Evolutionary conservation across 2,797 vertebrate species (phyloP), one percentile per base, ranked within the genome.

Genomic region (Pterois miles): DNA sequence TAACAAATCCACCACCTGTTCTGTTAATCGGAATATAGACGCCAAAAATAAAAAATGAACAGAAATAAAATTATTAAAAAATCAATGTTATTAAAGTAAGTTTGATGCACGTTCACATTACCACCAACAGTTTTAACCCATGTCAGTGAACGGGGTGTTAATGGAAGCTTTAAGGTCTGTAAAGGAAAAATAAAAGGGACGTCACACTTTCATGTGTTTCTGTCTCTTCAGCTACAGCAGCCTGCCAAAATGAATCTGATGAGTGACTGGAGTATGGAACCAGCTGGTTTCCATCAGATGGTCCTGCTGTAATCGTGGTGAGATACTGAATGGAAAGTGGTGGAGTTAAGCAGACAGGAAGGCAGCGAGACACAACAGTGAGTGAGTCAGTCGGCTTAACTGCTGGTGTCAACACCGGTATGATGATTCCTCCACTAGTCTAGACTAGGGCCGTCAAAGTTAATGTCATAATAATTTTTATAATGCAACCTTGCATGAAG

Each of bases 311-410:
- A 9, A 71, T 29, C 20, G 29, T 16, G 5, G 16, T 25, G 31
- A 63, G 62, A 75, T 27, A 57, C 40, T 54, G 52, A 74, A 38
- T 36, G 72, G 81, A 84, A 84, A 81, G 54, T 29, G 66, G 50
- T 16, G 1, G 14, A 84, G 27, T 22, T 20, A 68, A 52, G 46
- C 58, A 70, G 57, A 70, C 11, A 52, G 80, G 72, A 76, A 78
- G 71, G 33, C 2, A 60, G 20, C 27, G 40, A 43, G 57, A 60
- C 57, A 46, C 53, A 52, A 65, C 66, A 62, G 66, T 4, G 6
- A 23, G 65, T 73, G 60, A 62, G 72, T 65, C 67, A 69, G 23
- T 71, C 60, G 62, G 16, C 40, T 46, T 46, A 46, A 46, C 40
- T 46, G 40, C 40, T 46, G 0, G 40, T 46, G 40, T 46, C 40